Percentiles rank a stretch among this genome's conserved stretches.
phyloP scores from a whole-genome alignment of 2,888 invertebrate genomes.

The Chaitophorus viminalis region DNA sequence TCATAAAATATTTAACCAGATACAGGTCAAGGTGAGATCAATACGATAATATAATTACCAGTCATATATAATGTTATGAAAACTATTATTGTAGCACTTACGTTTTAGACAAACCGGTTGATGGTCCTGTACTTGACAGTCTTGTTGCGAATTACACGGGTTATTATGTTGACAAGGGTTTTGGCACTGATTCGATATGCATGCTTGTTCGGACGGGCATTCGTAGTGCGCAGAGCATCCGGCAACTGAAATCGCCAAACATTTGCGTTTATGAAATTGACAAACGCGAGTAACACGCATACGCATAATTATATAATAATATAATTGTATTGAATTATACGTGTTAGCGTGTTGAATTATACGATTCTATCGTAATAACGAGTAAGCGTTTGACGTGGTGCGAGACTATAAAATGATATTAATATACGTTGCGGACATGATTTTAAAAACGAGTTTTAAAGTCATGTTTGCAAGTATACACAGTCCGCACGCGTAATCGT shows the following conservation, averaged over 20 bases:
- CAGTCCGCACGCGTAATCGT: neutral
- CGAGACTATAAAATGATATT: no score
- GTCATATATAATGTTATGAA: neutral
- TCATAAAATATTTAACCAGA: neutral
- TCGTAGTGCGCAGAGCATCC: slow-evolving; percentile 83
- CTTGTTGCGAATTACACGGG: slow-evolving; percentile 79
- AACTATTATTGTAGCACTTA: slow-evolving; percentile 66
- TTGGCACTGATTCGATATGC: slow-evolving; percentile 80
- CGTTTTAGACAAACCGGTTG: slow-evolving; percentile 86
- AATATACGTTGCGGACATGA: slow-evolving; percentile 50
- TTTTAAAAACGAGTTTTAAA: slow-evolving; percentile 47
- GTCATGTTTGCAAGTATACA: slow-evolving; percentile 38
- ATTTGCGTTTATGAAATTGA: slow-evolving; percentile 37
- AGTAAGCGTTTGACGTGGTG: neutral
- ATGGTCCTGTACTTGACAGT: slow-evolving; percentile 85
- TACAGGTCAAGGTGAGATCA: slow-evolving; percentile 15
- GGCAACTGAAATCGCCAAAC: slow-evolving; percentile 72
- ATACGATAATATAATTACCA: neutral
- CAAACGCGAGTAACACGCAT: neutral
- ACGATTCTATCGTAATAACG: neutral
- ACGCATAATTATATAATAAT: slow-evolving; percentile 15
- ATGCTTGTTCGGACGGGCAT: slow-evolving; percentile 81
- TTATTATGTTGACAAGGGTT: slow-evolving; percentile 83
- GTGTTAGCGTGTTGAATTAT: neutral
- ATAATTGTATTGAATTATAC: no score